Evolutionary conservation across 2,888 invertebrate genomes (phyloP).

Genomic region (Luffia ferchaultella): DNA sequence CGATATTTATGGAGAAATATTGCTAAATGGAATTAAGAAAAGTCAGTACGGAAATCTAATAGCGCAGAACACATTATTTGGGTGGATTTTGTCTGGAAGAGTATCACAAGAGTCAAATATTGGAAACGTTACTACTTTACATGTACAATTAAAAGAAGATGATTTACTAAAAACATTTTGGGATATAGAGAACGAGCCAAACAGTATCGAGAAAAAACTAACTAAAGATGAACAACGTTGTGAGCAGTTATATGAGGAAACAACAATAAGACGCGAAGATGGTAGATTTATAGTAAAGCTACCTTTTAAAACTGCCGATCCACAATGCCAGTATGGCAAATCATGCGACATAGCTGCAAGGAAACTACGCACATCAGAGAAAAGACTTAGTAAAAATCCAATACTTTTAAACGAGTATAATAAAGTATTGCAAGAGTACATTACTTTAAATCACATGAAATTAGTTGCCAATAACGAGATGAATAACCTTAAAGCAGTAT

Average conservation of each 20-base stretch:
- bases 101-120: not conserved
- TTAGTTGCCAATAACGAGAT: not conserved
- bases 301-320: conserved; percentile 12
- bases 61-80: conserved; percentile 15
- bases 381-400: conserved; percentile 11
- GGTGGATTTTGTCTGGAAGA: conserved; percentile 18
- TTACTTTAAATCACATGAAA: conserved; percentile 11
- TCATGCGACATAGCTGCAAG: conserved; percentile 13
- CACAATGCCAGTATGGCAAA: conserved; percentile 13
- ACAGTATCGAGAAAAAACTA: conserved; percentile 9
- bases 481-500: conserved; percentile 4
- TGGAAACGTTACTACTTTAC: conserved; percentile 8
- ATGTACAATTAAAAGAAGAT: conserved; percentile 15
- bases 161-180: conserved; percentile 15
- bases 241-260: conserved; percentile 12
- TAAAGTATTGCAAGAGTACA: conserved; percentile 13
- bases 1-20: conserved; percentile 7
- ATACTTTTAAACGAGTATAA: conserved; percentile 12
- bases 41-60: too few relatives aligned
- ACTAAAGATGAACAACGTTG: too few relatives aligned
- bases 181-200: conserved; percentile 15
- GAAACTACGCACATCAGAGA: conserved; percentile 13
- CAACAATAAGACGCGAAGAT: conserved; percentile 12
- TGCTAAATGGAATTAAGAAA: not conserved
- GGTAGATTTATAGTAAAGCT: conserved; percentile 13